Evolutionary conservation across 1,140 invertebrate genomes (phyloP).

Genomic region (Lordiphosa mommai): DNA sequence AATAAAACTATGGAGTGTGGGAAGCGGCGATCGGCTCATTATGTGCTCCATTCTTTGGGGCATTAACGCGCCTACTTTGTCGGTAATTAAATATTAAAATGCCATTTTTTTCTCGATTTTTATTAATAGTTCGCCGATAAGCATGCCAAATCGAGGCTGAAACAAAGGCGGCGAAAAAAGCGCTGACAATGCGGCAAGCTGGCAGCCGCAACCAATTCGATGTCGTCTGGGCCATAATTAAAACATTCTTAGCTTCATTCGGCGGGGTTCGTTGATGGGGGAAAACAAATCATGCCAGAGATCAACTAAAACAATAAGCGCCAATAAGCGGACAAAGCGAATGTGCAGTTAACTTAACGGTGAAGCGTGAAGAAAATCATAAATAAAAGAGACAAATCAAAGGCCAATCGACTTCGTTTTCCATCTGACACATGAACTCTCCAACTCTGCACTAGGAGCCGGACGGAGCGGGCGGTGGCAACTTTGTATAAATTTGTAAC

Average conservation of each 20-base stretch:
- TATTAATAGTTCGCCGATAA: not conserved
- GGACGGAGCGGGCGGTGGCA: not conserved
- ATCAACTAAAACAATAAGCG: slow-evolving; percentile 70
- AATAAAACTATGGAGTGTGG: not conserved
- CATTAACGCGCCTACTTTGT: not conserved
- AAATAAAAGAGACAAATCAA: slow-evolving; percentile 46
- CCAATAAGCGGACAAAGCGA: slow-evolving; percentile 70
- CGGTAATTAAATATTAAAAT: not conserved
- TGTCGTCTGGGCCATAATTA: slow-evolving; percentile 26
- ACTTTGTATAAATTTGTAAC: slow-evolving; percentile 20
- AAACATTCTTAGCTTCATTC: slow-evolving; percentile 18
- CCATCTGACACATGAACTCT: slow-evolving; percentile 61
- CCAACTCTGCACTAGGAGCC: slow-evolving; percentile 14
- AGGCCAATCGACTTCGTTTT: slow-evolving; percentile 54
- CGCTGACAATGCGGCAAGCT: not conserved
- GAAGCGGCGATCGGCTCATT: not conserved
- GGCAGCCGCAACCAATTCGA: slow-evolving; percentile 2
- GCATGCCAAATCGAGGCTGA: slow-evolving; percentile 14
- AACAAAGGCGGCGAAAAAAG: not conserved
- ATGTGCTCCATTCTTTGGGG: not conserved
- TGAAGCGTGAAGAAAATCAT: slow-evolving; percentile 70
- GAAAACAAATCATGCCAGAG: slow-evolving; percentile 62
- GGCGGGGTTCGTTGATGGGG: slow-evolving; percentile 15
- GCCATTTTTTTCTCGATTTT: not conserved
- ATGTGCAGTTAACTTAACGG: slow-evolving; percentile 74